Evolutionary conservation across 2,113 vertebrate species (phyloP).

Genomic region (Felis chaus): DNA sequence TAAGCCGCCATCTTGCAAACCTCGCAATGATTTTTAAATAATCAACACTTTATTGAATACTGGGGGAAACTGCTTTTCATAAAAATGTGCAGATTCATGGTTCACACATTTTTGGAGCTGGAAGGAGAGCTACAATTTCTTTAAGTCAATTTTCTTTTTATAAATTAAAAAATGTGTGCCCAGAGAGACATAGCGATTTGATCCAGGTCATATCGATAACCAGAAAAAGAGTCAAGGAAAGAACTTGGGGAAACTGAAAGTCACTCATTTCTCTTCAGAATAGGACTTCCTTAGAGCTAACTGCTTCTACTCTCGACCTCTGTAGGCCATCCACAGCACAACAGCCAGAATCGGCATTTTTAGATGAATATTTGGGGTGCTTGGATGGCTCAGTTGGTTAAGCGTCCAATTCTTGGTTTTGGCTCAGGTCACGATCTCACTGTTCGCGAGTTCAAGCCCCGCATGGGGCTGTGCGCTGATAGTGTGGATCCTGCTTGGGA

Average conservation of each 20-base stretch:
- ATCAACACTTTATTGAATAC: neutral
- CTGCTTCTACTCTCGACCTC: neutral
- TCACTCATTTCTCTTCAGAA: neutral
- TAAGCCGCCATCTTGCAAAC: too few relatives aligned
- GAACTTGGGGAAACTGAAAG: neutral
- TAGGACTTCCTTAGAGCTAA: neutral
- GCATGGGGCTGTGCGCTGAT: too few relatives aligned
- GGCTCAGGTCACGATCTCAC: too few relatives aligned
- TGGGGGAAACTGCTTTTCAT: neutral
- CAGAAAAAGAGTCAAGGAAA: neutral
- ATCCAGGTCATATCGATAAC: neutral
- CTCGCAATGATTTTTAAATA: slow-evolving; percentile 10
- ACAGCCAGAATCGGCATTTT: neutral
- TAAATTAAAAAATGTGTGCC: neutral
- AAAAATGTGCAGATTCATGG: neutral
- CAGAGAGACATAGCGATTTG: neutral
- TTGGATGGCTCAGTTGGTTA: too few relatives aligned
- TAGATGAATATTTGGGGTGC: neutral
- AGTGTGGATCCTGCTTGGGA: too few relatives aligned
- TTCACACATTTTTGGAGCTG: neutral
- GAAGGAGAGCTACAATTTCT: neutral
- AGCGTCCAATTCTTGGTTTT: too few relatives aligned
- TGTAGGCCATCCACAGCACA: neutral
- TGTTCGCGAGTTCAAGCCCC: too few relatives aligned
- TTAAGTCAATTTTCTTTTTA: neutral